Evolutionary conservation across 2,113 vertebrate genomes (phyloP), one percentile per base, ranked within the genome.

Genomic region (Xiphophorus maculatus): DNA sequence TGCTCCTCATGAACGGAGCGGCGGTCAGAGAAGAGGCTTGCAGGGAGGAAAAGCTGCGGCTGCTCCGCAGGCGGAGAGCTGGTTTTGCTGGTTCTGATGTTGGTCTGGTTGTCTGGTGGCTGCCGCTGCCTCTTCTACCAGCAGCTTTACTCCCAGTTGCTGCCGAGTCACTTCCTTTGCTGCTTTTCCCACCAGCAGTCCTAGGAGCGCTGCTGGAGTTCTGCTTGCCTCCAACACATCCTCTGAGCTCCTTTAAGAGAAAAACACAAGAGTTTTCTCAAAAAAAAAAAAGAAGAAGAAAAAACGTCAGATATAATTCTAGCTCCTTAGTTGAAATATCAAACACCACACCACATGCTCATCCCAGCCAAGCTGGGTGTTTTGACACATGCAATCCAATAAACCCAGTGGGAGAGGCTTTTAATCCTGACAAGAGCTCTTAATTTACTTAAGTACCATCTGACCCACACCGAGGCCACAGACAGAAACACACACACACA

Each of bases 371-470:
- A 74, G 63, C 66, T 74, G 51, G 17, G 76, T 63, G 81, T 80
- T 72, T 71, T 90, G 75, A 88, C 80, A 83, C 70, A 66, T 64
- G 29, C 61, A 89, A 87, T 91, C 89, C 85, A 66, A 73, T 90
- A 77, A 76, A 68, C 60, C 58, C 15, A 58, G 30, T 33, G 62
- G 76, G 70, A 84, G 44, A 64, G 70, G 69, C 62, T 69, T 85
- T 90, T 86, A 93, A 92, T 90, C 90, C 90, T 70, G 27, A 77
- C 74, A 12, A 82, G 83, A 87, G 74, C 91, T 87, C 81, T 88
- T 92, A 92, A 93, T 93, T 93, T 88, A 71, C 88, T 91, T 93
- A 92, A 91, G 91, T 78, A 65, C 89, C 88, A 91, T 84, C 83
- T 91, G 87, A 88, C 90, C 29, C 4, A 77, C 30, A 65, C 69